Evolutionary conservation across 2,113 vertebrate genomes (phyloP).

Genomic region (Erythrolamprus reginae): DNA sequence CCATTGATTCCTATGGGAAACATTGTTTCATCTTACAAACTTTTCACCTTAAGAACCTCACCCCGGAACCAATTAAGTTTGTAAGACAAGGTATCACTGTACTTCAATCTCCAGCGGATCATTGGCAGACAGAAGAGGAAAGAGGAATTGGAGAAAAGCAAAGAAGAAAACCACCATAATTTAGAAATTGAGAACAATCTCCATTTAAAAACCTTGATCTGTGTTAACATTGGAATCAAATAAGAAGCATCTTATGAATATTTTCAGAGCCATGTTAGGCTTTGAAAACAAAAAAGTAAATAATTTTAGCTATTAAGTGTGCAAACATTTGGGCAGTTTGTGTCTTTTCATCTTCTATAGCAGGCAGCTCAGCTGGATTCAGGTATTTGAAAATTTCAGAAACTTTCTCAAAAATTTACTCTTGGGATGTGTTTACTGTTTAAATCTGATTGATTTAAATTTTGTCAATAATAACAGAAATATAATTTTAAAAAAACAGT

Average conservation of each 20-base stretch:
- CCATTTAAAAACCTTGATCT: neutral
- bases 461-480: constrained; percentile 6
- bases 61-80: too few species aligned
- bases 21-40: too few species aligned
- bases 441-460: neutral
- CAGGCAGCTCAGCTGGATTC: neutral
- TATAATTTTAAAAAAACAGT: constrained; percentile 11
- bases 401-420: neutral
- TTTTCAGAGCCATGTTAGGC: neutral
- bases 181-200: neutral
- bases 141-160: neutral
- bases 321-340: neutral
- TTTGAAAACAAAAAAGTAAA: neutral
- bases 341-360: neutral
- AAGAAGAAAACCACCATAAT: neutral
- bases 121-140: neutral
- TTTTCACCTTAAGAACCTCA: too few species aligned
- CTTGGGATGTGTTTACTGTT: neutral
- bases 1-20: too few species aligned
- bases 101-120: neutral
- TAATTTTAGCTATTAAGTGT: neutral
- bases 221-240: neutral
- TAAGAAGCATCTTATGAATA: neutral
- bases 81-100: too few species aligned
- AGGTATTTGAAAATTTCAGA: neutral